Evolutionary conservation across 2,888 invertebrate species (phyloP).

Genomic region (Drosophila heteroneura): DNA sequence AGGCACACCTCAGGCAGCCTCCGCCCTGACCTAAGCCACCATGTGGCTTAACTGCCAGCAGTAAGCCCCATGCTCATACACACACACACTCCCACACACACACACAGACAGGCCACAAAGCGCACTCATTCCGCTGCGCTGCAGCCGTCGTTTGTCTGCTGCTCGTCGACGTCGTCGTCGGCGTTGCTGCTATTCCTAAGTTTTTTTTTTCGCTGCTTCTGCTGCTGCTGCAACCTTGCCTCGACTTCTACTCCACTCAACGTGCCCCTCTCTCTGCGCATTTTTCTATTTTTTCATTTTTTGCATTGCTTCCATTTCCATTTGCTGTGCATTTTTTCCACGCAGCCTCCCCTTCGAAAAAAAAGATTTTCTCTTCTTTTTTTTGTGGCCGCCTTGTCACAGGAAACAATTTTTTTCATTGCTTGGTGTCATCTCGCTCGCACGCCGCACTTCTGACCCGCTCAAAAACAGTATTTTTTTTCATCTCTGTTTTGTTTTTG

Average conservation of each 20-base stretch:
- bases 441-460: slow-evolving; percentile 60
- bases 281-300: slow-evolving; percentile 29
- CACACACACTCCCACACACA: slow-evolving; percentile 3
- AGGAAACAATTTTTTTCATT: slow-evolving; percentile 76
- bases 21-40: slow-evolving; percentile 79
- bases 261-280: slow-evolving; percentile 40
- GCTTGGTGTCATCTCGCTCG: slow-evolving; percentile 56
- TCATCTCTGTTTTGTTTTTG: slow-evolving; percentile 36
- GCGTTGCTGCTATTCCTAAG: slow-evolving; percentile 69
- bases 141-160: slow-evolving; percentile 59
- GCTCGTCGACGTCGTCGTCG: slow-evolving; percentile 34
- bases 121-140: slow-evolving; percentile 56
- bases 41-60: slow-evolving; percentile 76
- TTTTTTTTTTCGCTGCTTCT: slow-evolving; percentile 51
- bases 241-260: slow-evolving; percentile 67
- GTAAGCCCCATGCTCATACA: slow-evolving; percentile 28
- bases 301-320: slow-evolving; percentile 69
- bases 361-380: slow-evolving; percentile 47
- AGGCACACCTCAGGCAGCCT: slow-evolving; percentile 70
- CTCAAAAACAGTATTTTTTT: slow-evolving; percentile 69
- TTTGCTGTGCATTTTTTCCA: slow-evolving; percentile 80
- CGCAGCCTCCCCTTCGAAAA: slow-evolving; percentile 72
- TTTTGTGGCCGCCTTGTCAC: slow-evolving; percentile 65
- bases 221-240: slow-evolving; percentile 65
- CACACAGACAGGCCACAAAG: slow-evolving; percentile 28